phyloP scores from a whole-genome alignment of 2,797 vertebrate species.

The Thalassophryne amazonica region DNA sequence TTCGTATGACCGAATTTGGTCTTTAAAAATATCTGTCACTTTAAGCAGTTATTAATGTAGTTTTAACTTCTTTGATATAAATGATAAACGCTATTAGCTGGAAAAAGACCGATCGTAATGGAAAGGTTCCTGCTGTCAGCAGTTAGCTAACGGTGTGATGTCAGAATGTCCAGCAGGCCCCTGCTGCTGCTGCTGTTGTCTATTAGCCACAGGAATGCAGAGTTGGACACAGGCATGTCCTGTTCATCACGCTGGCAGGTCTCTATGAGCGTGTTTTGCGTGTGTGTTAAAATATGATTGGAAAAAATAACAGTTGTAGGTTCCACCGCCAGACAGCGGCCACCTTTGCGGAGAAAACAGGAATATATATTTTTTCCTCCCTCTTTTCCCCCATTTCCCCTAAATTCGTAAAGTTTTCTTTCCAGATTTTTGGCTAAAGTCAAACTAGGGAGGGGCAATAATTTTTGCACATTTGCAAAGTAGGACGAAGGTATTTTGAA shows the following conservation, averaged over 20 bases:
- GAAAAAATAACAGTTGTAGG: conserved; percentile 33
- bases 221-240: conserved; percentile 73
- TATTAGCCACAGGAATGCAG: conserved; percentile 74
- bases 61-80: neutral
- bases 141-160: conserved; percentile 26
- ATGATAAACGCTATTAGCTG: neutral
- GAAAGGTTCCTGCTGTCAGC: conserved; percentile 5
- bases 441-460: conserved; percentile 54
- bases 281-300: conserved; percentile 63
- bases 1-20: conserved; percentile 46
- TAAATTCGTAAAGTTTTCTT: conserved; percentile 40
- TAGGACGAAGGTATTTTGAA: conserved; percentile 31
- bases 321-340: neutral
- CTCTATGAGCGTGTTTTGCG: conserved; percentile 71
- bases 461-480: conserved; percentile 32
- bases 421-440: conserved; percentile 39
- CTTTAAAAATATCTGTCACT: too few species aligned
- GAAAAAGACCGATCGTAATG: neutral
- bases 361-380: neutral
- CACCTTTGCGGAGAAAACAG: neutral
- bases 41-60: neutral
- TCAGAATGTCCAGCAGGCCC: conserved; percentile 43
- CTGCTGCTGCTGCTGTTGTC: conserved; percentile 72
- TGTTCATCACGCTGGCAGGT: conserved; percentile 76
- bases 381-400: conserved; percentile 14